phyloP scores from a whole-genome alignment of 2,797 vertebrate genomes.

The Diglossa cyanea region DNA sequence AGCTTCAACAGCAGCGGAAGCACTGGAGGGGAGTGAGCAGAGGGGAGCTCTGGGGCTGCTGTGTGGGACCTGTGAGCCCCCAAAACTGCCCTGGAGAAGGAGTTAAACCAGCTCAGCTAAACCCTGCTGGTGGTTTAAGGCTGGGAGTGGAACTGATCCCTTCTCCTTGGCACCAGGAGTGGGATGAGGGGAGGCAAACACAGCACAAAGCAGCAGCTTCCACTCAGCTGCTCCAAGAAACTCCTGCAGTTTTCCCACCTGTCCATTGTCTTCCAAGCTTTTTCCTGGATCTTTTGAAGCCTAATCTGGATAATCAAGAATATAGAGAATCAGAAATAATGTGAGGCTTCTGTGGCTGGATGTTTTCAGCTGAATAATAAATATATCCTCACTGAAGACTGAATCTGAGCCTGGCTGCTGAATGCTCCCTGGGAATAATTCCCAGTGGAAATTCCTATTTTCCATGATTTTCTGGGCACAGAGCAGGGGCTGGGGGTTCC shows the following conservation, averaged over 20 bases:
- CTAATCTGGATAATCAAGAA: neutral
- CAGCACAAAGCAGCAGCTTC: neutral
- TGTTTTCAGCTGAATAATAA: neutral
- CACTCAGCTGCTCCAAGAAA: neutral
- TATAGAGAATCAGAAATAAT: neutral
- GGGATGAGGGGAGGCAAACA: neutral
- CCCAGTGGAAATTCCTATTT: neutral
- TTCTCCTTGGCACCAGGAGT: neutral
- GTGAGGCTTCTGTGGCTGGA: fast-evolving
- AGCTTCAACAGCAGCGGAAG: neutral
- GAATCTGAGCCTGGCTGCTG: neutral
- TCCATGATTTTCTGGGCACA: fast-evolving
- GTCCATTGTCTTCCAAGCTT: neutral
- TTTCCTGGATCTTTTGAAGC: neutral
- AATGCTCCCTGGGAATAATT: neutral
- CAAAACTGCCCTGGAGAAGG: neutral
- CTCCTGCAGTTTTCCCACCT: neutral
- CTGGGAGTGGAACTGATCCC: neutral
- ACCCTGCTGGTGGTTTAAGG: neutral
- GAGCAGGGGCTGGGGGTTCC: neutral
- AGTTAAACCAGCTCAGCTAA: neutral
- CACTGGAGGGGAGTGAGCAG: neutral
- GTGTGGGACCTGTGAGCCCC: neutral
- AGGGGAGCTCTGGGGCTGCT: neutral
- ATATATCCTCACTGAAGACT: fast-evolving